phyloP scores from a whole-genome alignment of 2,797 vertebrate genomes.

The Echiichthys vipera region DNA sequence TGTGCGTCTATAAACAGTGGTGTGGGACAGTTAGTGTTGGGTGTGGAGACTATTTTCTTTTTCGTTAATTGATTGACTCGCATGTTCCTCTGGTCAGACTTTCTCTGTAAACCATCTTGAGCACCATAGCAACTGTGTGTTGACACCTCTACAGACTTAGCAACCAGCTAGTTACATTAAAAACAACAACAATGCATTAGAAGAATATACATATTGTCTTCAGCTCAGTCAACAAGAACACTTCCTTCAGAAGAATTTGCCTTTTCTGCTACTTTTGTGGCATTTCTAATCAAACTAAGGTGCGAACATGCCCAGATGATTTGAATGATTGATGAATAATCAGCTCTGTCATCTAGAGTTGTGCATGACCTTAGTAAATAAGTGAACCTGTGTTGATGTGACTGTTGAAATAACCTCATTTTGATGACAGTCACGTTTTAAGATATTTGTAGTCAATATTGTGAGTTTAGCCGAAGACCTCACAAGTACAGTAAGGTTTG shows the following conservation, averaged over 20 bases:
- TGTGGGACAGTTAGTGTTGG: neutral
- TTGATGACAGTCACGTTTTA: neutral
- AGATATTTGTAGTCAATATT: neutral
- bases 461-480: constrained; percentile 4
- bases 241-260: neutral
- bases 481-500: neutral
- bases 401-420: neutral
- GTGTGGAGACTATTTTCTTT: neutral
- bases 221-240: neutral
- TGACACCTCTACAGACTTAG: too few species aligned
- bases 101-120: neutral
- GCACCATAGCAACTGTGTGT: too few species aligned
- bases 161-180: neutral
- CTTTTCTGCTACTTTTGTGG: neutral
- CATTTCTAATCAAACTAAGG: neutral
- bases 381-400: neutral
- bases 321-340: neutral
- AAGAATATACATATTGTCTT: neutral
- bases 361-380: too few species aligned
- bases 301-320: neutral
- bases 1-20: too few species aligned
- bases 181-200: neutral
- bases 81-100: neutral
- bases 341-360: neutral
- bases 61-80: neutral